These are phyloP conservation scores for Sinonovacula constricta DNA, from an alignment of 1,140 invertebrate genomes.

Conservation along the genomic window DNA sequence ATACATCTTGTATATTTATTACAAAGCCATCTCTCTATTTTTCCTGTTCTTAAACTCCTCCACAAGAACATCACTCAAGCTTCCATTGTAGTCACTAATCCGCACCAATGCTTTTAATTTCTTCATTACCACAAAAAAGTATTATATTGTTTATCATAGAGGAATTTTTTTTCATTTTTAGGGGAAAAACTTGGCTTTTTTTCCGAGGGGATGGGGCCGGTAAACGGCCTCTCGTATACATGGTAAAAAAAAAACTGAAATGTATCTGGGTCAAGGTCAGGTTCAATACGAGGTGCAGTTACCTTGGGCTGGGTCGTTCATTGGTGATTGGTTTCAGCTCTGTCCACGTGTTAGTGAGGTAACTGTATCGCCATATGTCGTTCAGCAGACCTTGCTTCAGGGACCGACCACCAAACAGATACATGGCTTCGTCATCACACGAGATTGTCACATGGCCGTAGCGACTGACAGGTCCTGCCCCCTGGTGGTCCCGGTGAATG, in stretches of 20 bases:
- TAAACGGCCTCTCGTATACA: too few species aligned
- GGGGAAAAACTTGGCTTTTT: too few species aligned
- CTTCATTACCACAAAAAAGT: too few species aligned
- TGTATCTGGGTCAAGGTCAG: not conserved
- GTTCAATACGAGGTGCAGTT: slow-evolving; percentile 12
- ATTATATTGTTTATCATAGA: too few species aligned
- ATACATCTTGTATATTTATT: too few species aligned
- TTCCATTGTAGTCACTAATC: too few species aligned
- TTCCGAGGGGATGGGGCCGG: too few species aligned
- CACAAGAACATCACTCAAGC: too few species aligned
- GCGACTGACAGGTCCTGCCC: slow-evolving; percentile 74
- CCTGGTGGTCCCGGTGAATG: not conserved
- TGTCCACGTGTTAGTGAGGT: slow-evolving; percentile 91
- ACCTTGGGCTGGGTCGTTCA: slow-evolving; percentile 70
- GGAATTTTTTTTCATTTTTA: too few species aligned
- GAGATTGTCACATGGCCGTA: slow-evolving; percentile 93
- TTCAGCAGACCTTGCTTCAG: slow-evolving; percentile 91
- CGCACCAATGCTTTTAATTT: too few species aligned
- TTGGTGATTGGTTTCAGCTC: slow-evolving; percentile 79
- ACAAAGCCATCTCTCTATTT: too few species aligned
- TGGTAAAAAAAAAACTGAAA: not conserved
- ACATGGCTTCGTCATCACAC: slow-evolving; percentile 83
- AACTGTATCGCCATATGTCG: slow-evolving; percentile 93
- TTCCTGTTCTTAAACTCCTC: too few species aligned
- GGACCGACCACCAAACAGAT: slow-evolving; percentile 97